Conservation (phyloP, 2,797 vertebrate species). For the Myotis planiceps region DNA sequence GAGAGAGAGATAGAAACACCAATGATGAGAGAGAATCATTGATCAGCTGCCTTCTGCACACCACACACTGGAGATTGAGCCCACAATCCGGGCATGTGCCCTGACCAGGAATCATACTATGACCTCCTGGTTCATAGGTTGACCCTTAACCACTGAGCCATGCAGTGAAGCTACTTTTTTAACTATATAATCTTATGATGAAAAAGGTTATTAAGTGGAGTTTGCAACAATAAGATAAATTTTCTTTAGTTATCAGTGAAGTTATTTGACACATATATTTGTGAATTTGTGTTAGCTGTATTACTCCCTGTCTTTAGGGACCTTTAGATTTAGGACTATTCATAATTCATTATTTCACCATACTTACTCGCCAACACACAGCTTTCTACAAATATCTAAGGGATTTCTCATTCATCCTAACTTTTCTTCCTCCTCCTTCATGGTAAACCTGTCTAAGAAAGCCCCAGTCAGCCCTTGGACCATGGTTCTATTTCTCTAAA, state of each 20-base stretch:
- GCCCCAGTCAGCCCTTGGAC: background rate
- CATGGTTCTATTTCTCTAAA: background rate
- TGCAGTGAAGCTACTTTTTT: background rate
- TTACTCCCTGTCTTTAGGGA: background rate
- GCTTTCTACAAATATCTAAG: background rate
- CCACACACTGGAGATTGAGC: no score
- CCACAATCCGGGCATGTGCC: no score
- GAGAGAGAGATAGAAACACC: no score
- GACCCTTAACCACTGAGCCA: no score
- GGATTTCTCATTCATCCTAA: background rate
- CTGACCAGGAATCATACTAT: no score
- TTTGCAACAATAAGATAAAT: background rate
- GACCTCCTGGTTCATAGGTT: no score
- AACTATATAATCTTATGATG: background rate
- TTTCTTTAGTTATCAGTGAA: background rate
- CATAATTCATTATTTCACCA: background rate
- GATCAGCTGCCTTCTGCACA: no score
- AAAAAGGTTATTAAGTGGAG: background rate
- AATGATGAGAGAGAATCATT: no score
- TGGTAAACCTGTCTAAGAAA: background rate
- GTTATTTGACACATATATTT: background rate
- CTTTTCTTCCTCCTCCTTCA: background rate
- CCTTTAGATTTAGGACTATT: background rate
- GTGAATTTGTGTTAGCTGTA: background rate
- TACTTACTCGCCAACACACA: background rate